Percentiles rank a stretch among this genome's conserved stretches.
phyloP scores from a whole-genome alignment of 2,888 invertebrate species.

The Nemapogon koenigi region DNA sequence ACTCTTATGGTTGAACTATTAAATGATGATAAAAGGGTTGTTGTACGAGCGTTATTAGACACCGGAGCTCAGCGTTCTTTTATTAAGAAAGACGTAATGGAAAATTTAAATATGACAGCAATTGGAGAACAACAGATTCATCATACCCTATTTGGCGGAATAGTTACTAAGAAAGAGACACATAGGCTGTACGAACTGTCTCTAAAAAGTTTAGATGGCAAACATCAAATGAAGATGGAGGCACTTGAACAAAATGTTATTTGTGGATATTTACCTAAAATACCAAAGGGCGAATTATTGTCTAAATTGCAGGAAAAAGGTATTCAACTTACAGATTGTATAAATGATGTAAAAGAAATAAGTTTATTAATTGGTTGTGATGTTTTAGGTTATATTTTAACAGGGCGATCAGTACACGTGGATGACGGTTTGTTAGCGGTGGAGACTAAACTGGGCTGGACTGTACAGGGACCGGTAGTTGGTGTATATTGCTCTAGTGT shows the following conservation, averaged over 20 bases:
- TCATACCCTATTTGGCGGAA: not conserved
- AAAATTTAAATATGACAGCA: not conserved
- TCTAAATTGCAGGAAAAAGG: not conserved
- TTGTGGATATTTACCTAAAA: conserved; percentile 1
- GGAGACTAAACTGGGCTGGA: conserved; percentile 4
- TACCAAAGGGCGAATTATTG: not conserved
- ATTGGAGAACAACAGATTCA: not conserved
- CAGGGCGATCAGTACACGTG: not conserved
- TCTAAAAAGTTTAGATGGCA: conserved; percentile 1
- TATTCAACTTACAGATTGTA: not conserved
- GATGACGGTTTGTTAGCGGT: not conserved
- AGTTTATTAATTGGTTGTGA: conserved; percentile 5
- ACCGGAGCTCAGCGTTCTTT: conserved; percentile 2
- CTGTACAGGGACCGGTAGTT: not conserved
- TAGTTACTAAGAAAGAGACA: not conserved
- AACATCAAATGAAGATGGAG: not conserved
- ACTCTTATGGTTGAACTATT: conserved; percentile 1
- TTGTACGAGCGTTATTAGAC: conserved; percentile 2
- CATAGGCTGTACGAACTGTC: not conserved
- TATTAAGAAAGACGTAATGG: not conserved
- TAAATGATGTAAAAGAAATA: not conserved
- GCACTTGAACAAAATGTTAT: not conserved
- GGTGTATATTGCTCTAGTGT: conserved; percentile 1
- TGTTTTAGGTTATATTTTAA: not conserved
- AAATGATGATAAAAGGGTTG: not conserved